phyloP scores from a whole-genome alignment of 2,113 vertebrate species.

The Chionomys nivalis region DNA sequence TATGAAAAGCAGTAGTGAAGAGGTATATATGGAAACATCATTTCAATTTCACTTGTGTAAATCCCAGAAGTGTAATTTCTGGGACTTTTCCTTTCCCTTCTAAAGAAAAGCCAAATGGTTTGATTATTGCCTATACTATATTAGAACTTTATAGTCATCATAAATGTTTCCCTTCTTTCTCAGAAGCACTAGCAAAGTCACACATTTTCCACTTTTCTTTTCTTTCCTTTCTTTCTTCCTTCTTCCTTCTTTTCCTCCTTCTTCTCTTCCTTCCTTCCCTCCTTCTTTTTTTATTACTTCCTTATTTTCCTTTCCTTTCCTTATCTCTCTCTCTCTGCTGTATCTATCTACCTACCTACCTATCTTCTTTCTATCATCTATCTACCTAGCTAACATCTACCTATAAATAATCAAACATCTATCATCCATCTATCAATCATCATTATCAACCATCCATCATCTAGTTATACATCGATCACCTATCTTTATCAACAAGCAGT shows the following conservation, averaged over 20 bases:
- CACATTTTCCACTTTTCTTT: accelerated
- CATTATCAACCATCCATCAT: no score
- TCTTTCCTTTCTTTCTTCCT: no score
- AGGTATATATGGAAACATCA: background rate
- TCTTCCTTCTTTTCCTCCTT: background rate
- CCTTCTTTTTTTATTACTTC: background rate
- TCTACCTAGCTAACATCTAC: background rate
- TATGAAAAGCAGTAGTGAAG: background rate
- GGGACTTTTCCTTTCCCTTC: background rate
- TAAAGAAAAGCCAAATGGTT: background rate
- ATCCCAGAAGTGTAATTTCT: background rate
- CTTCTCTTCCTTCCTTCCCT: accelerated
- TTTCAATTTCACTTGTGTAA: background rate
- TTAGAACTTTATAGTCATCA: background rate
- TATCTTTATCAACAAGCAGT: no score
- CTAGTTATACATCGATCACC: background rate
- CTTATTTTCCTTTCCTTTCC: background rate
- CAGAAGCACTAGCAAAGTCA: background rate
- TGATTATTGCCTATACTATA: background rate
- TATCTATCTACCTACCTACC: background rate
- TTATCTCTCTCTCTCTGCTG: no score
- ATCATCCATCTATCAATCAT: no score
- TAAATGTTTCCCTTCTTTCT: background rate
- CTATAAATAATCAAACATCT: no score
- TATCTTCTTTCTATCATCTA: background rate